Conservation (phyloP, 1,140 invertebrate genomes). For the Vanessa atalanta region DNA sequence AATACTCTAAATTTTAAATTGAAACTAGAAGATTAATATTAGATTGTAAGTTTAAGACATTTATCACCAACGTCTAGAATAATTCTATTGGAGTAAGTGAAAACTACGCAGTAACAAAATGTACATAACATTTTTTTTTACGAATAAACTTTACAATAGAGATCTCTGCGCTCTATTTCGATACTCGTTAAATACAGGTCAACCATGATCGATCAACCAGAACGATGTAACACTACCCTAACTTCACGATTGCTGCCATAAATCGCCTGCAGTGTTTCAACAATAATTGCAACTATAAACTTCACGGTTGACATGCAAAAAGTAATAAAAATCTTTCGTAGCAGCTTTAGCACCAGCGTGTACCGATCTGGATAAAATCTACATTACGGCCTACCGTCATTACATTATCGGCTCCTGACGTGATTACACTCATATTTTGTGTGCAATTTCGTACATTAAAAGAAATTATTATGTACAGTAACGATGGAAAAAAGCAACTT, state of each 20-base stretch:
- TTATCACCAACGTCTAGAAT: too few relatives aligned
- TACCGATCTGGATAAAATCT: constrained; percentile 53
- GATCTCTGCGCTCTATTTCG: not conserved
- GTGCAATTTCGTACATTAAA: not conserved
- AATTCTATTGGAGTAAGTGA: not conserved
- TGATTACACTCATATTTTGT: not conserved
- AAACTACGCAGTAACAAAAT: not conserved
- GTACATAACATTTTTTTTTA: not conserved
- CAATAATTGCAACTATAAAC: constrained; percentile 70
- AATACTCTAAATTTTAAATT: too few relatives aligned
- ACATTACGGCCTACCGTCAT: constrained; percentile 42
- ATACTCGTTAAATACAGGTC: constrained; percentile 20
- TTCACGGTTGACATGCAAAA: constrained; percentile 65
- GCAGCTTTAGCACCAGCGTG: constrained; percentile 42
- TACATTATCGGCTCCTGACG: constrained; percentile 38
- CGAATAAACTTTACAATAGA: constrained; percentile 3
- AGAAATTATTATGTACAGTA: not conserved
- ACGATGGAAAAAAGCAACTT: too few relatives aligned
- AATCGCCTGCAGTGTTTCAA: constrained; percentile 54
- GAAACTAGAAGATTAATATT: too few relatives aligned
- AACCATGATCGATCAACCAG: constrained; percentile 32
- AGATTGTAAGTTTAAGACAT: too few relatives aligned
- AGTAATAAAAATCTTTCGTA: constrained; percentile 59
- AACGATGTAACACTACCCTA: constrained; percentile 33
- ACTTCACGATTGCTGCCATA: constrained; percentile 46